Base-by-base conservation (phyloP, 2,797 vertebrate species). In the Pangasius krempfi region DNA sequence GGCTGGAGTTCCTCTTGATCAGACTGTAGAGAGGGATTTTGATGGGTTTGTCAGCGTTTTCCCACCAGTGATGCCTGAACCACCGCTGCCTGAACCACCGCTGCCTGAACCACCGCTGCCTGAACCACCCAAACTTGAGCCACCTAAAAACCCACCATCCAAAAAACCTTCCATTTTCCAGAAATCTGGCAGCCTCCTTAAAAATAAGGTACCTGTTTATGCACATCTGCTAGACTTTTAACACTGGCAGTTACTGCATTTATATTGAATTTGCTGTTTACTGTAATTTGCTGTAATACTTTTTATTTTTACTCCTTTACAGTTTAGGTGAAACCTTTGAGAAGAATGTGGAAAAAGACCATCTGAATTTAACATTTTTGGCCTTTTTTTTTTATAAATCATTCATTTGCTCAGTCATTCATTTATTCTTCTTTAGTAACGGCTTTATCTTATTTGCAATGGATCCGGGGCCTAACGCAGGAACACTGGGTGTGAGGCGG, bases 101-200 rank as follows among this genome's bases (percentile, higher is more conserved):
- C 90, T 87, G 76, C 44, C 89, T 0, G 90, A 92, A 62, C 0
- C 78, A 62, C 0, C 92, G 5, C 90, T 87, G 76, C 47, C 89
- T 0, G 90, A 92, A 66, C 56, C 76, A 0, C 86, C 83, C 18
- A 85, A 47, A 81, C 52, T 4, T 0, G 58, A 89, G 1, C 14
- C 87, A 18, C 75, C 83, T 0, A 92, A 93, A 81, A 91, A 50
- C 68, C 80, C 33, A 4, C 64, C 90, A 4, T 22, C 91, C 0
- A 94, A 89, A 92, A 95, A 60, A 85, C 0, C 90, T 0, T 95
- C 90, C 2, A 95, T 96, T 92, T 96, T 96, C 40, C 88, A 87
- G 37, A 96, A 96, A 86, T 95, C 95, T 9, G 95, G 95, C 2
- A 94, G 92, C 89, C 22, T 94, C 79, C 92, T 96, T 72, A 96